phyloP scores from a whole-genome alignment of 2,797 vertebrate species.

The Naso thynnoides region DNA sequence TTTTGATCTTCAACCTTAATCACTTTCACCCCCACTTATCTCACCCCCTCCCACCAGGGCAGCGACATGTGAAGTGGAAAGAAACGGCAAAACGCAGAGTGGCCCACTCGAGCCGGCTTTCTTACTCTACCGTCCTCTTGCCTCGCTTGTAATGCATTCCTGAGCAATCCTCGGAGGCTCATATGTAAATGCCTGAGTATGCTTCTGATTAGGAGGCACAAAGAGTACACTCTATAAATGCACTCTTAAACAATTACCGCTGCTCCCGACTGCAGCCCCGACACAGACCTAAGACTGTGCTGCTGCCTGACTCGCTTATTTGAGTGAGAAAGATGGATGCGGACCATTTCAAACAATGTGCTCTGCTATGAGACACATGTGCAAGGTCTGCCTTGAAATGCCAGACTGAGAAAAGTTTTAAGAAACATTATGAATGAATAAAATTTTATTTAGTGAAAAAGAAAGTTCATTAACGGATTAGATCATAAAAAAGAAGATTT shows the following conservation, averaged over 20 bases:
- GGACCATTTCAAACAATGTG: conserved; percentile 58
- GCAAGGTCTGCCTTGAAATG: conserved; percentile 21
- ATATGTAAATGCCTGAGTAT: conserved; percentile 80
- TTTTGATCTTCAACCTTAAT: conserved; percentile 76
- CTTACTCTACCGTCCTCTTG: conserved; percentile 40
- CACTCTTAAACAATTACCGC: conserved; percentile 84
- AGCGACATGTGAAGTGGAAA: conserved; percentile 78
- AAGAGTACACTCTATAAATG: conserved; percentile 84
- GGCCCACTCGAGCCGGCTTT: conserved; percentile 28
- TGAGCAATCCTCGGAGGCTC: conserved; percentile 74
- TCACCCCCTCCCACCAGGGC: conserved; percentile 31
- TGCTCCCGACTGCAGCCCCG: conserved; percentile 70
- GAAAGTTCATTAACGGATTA: too few relatives aligned
- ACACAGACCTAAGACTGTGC: conserved; percentile 69
- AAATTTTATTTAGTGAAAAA: conserved; percentile 4
- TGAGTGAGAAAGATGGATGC: conserved; percentile 59
- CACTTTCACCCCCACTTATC: conserved; percentile 55
- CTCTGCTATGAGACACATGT: conserved; percentile 27
- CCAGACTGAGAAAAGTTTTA: not conserved
- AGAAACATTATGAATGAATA: not conserved
- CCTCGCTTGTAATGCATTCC: conserved; percentile 75
- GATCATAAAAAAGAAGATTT: too few relatives aligned
- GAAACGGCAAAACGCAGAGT: conserved; percentile 53
- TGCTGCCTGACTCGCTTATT: conserved; percentile 56
- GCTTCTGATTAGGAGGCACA: conserved; percentile 84